Evolutionary conservation across 1,140 invertebrate genomes (phyloP).

Genomic region (Heliconius congener): DNA sequence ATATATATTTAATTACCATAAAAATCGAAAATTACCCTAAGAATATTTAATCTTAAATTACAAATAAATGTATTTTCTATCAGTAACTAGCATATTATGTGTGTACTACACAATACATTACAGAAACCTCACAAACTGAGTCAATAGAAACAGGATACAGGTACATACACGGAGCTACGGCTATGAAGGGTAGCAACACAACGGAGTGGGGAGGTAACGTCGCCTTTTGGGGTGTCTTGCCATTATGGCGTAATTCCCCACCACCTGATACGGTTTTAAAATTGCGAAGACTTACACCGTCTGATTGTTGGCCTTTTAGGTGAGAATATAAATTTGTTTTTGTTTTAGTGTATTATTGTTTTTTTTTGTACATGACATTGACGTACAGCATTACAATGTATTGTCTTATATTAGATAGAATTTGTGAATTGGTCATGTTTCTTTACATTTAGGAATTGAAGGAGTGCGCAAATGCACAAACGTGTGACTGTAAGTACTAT

Average conservation of each 20-base stretch:
- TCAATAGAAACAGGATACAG: constrained; percentile 33
- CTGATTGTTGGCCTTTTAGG: constrained; percentile 75
- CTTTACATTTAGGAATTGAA: too few species aligned
- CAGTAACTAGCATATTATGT: background rate
- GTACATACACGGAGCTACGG: constrained; percentile 53
- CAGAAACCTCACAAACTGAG: constrained; percentile 30
- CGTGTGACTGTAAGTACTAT: too few species aligned
- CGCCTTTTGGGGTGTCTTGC: constrained; percentile 66
- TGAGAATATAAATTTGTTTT: constrained; percentile 30
- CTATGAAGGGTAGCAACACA: constrained; percentile 55
- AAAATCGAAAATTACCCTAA: background rate
- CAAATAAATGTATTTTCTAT: background rate
- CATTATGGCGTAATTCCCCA: constrained; percentile 59
- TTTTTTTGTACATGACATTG: background rate
- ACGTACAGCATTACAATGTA: too few species aligned
- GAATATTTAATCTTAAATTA: background rate
- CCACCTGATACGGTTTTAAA: constrained; percentile 57
- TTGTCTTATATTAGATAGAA: too few species aligned
- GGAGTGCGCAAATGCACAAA: too few species aligned
- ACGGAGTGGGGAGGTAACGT: constrained; percentile 60
- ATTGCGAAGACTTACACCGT: constrained; percentile 52
- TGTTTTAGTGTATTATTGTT: background rate
- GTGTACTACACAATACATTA: constrained; percentile 9
- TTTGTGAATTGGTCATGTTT: too few species aligned
- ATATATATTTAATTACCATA: too few species aligned